Evolutionary conservation across 1,140 invertebrate genomes (phyloP).

Genomic region (Heliconius hermathena): DNA sequence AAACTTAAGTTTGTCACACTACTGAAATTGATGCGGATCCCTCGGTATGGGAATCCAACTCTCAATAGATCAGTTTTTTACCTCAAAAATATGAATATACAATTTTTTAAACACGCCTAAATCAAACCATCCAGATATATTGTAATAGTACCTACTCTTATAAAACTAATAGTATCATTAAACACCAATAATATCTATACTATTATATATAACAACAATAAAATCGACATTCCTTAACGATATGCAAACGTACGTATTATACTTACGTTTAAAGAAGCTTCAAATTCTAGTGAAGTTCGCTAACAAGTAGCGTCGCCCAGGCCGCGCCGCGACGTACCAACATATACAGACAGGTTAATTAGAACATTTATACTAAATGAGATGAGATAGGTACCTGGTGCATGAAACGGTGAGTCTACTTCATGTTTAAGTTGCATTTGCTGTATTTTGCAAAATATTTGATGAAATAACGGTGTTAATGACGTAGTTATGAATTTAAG

Average conservation of each 20-base stretch:
- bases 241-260: neutral
- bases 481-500: neutral
- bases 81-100: too few relatives aligned
- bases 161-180: neutral
- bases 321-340: neutral
- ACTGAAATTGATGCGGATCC: too few relatives aligned
- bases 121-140: too few relatives aligned
- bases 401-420: neutral
- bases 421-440: neutral
- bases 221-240: neutral
- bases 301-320: neutral
- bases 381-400: neutral
- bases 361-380: slow-evolving; percentile 3
- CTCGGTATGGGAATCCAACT: too few relatives aligned
- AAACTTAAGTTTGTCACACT: too few relatives aligned
- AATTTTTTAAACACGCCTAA: too few relatives aligned
- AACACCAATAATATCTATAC: neutral
- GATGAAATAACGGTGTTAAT: neutral
- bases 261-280: neutral
- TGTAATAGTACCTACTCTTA: neutral
- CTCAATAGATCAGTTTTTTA: too few relatives aligned
- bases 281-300: neutral
- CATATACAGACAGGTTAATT: slow-evolving; percentile 2
- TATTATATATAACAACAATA: too few relatives aligned
- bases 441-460: neutral